Evolutionary conservation across 2,113 vertebrate genomes (phyloP).

Genomic region (Hemichromis elongatus): DNA sequence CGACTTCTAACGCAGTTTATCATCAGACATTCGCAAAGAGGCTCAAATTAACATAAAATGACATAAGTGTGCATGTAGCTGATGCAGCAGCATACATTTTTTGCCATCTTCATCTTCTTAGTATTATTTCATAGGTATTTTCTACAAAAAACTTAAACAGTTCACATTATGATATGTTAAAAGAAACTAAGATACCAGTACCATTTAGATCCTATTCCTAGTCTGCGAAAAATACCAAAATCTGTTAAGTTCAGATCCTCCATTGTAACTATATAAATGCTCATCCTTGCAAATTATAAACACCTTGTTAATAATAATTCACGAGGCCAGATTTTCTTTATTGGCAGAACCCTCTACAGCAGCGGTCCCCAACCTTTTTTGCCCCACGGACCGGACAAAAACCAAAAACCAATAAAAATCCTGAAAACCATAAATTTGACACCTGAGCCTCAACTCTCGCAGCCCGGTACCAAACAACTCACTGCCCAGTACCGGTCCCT

Average conservation of each 20-base stretch:
- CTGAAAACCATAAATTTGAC: too few relatives aligned
- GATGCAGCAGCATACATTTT: not conserved
- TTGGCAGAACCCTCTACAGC: not conserved
- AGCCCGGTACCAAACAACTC: too few relatives aligned
- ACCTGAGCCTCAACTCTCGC: too few relatives aligned
- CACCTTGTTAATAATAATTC: not conserved
- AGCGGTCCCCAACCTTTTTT: too few relatives aligned
- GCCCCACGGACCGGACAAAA: too few relatives aligned
- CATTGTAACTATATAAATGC: not conserved
- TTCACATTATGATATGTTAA: not conserved
- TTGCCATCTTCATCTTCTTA: not conserved
- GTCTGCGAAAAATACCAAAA: not conserved
- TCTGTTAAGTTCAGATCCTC: not conserved
- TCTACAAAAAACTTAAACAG: not conserved
- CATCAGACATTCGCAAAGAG: slow-evolving; percentile 56
- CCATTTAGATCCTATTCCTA: not conserved
- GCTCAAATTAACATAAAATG: slow-evolving; percentile 39
- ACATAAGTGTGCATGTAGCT: slow-evolving; percentile 6
- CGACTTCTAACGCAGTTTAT: slow-evolving; percentile 37
- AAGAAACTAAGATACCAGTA: not conserved
- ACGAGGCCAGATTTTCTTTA: not conserved
- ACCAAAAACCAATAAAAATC: too few relatives aligned
- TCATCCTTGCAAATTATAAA: not conserved
- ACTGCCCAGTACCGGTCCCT: too few relatives aligned
- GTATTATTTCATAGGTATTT: slow-evolving; percentile 7